Base-by-base conservation (phyloP, 2,888 invertebrate species). In the Beris morrisii region DNA sequence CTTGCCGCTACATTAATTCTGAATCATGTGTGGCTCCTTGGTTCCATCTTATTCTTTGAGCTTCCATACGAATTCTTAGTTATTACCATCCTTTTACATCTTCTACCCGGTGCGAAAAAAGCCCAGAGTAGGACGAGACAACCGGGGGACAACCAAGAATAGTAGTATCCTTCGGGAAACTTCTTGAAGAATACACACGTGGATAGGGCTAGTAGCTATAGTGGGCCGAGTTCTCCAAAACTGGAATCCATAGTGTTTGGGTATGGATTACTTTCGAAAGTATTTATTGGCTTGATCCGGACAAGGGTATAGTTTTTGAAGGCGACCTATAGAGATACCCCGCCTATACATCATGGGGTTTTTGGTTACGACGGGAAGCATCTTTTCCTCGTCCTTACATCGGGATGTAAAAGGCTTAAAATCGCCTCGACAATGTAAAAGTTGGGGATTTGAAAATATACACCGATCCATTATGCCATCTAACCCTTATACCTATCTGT, bases 1-100 rank as follows among this genome's bases (percentile, higher is more conserved):
- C 69, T 69, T 69, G 69, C 69, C 67, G 69, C 67, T 69, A 69
- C 69, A 69, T 69, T 69, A 69, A 69, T 69, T 69, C 65, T 69
- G 67, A 69, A 69, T 69, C 67, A 69, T 69, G 63, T 69, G 69
- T 67, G 67, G 61, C 64, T 66, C 64, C 65, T 69, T 59, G 53
- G 63, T 66, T 66, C 55, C 64, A 64, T 65, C 64, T 65, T 65
- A 67, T 69, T 67, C 65, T 69, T 69, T 57, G 46, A 63, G 64
- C 61, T 65, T 65, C 57, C 56, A 7, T 22, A 22, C 50, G 63
- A 61, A 65, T 54, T 69, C 56, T 58, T 58, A 67, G 63, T 59
- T 64, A 63, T 66, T 57, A 67, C 64, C 57, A 54, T 38, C 63
- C n/a, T 55, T 38, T 12, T n/a, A 32, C 38, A 13, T 11, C 15